phyloP scores from a whole-genome alignment of 2,797 vertebrate genomes.

The Sparidentex hasta region DNA sequence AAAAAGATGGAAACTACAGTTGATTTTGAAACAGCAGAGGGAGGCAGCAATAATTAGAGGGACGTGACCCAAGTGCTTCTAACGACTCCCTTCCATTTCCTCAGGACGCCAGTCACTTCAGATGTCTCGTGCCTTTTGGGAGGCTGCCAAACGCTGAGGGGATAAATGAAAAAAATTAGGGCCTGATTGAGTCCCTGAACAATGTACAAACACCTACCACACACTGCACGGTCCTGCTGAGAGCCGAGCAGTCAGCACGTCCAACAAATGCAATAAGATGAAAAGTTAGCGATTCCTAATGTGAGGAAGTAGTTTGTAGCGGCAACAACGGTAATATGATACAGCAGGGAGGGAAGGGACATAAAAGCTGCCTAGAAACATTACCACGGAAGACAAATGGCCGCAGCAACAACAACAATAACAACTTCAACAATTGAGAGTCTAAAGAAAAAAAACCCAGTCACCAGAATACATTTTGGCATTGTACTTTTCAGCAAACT shows the following conservation, averaged over 20 bases:
- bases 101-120: constrained; percentile 69
- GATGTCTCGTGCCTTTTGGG: constrained; percentile 72
- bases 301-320: constrained; percentile 55
- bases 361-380: constrained; percentile 31
- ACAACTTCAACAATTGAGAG: neutral
- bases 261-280: constrained; percentile 57
- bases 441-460: neutral
- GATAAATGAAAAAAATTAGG: constrained; percentile 75
- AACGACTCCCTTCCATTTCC: constrained; percentile 67
- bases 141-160: constrained; percentile 73
- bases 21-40: constrained; percentile 46
- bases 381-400: constrained; percentile 7
- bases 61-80: constrained; percentile 70
- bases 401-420: neutral
- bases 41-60: constrained; percentile 63
- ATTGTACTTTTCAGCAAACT: too few relatives aligned
- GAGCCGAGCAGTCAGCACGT: constrained; percentile 36
- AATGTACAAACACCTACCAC: constrained; percentile 58
- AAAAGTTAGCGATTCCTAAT: constrained; percentile 66
- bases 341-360: constrained; percentile 14
- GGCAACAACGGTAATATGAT: constrained; percentile 36
- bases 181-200: constrained; percentile 61
- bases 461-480: too few relatives aligned
- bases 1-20: constrained; percentile 19
- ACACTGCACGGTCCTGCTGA: constrained; percentile 27